phyloP scores from a whole-genome alignment of 1,140 invertebrate species.

The Cardiocondyla obscurior region DNA sequence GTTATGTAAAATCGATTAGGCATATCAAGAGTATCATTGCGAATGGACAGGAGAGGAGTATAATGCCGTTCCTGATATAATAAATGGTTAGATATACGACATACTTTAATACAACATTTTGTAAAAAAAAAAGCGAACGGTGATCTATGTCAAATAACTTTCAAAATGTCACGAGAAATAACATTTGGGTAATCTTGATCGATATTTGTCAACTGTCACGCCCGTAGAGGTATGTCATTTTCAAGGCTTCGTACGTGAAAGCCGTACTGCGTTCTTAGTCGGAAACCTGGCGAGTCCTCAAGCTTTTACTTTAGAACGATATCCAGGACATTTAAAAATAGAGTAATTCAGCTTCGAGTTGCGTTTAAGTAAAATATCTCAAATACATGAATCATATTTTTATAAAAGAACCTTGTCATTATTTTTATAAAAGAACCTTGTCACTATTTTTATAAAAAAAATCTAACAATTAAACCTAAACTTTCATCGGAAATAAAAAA shows the following conservation, averaged over 20 bases:
- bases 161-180: constrained; percentile 1
- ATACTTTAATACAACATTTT: constrained; percentile 13
- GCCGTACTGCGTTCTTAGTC: constrained; percentile 9
- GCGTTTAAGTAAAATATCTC: neutral
- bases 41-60: neutral
- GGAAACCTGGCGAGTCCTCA: constrained; percentile 8
- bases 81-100: constrained; percentile 5
- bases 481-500: neutral
- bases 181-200: constrained; percentile 44
- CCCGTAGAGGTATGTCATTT: constrained; percentile 30
- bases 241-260: constrained; percentile 29
- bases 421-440: neutral
- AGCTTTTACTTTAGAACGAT: constrained; percentile 9
- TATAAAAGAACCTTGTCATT: neutral
- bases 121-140: neutral
- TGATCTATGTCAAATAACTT: constrained; percentile 44
- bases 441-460: neutral
- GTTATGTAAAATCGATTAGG: neutral
- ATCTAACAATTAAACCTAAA: neutral
- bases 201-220: constrained; percentile 49
- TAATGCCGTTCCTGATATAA: constrained; percentile 20
- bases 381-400: neutral
- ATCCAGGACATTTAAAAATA: neutral
- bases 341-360: neutral
- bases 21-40: neutral